Conservation (phyloP, 2,113 vertebrate species). For the Grammomys surdaster region DNA sequence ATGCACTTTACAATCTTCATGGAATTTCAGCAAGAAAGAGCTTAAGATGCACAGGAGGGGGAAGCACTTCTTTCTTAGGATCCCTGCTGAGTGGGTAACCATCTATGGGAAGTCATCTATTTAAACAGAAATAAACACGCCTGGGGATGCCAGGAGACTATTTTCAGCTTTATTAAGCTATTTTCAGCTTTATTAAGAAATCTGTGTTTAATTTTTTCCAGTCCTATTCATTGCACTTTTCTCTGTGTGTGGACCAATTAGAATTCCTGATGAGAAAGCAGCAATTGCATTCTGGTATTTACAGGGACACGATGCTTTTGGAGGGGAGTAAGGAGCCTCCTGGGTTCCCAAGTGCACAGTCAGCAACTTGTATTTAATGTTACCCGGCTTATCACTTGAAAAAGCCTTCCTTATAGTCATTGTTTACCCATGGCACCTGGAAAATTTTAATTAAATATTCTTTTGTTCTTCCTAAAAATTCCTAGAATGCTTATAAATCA, state of each 20-base stretch:
- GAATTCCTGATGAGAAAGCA: conserved; percentile 71
- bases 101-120: conserved; percentile 84
- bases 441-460: background rate
- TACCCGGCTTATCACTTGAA: conserved; percentile 33
- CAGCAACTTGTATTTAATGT: conserved; percentile 57
- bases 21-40: conserved; percentile 75
- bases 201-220: conserved; percentile 84
- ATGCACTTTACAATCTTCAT: conserved; percentile 75
- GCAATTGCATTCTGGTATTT: conserved; percentile 67
- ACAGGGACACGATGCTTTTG: conserved; percentile 46
- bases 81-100: conserved; percentile 82
- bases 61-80: conserved; percentile 75
- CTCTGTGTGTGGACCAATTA: conserved; percentile 83
- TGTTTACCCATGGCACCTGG: background rate
- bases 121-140: conserved; percentile 86
- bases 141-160: conserved; percentile 79
- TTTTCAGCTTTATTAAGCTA: conserved; percentile 86
- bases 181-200: conserved; percentile 87
- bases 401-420: background rate
- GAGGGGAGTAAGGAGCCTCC: conserved; percentile 62
- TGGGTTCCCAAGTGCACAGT: conserved; percentile 47
- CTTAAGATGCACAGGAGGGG: conserved; percentile 81
- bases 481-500: background rate
- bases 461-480: background rate
- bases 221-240: conserved; percentile 80